phyloP scores from a whole-genome alignment of 1,140 invertebrate species.

The Diplogasteroides magnus region DNA sequence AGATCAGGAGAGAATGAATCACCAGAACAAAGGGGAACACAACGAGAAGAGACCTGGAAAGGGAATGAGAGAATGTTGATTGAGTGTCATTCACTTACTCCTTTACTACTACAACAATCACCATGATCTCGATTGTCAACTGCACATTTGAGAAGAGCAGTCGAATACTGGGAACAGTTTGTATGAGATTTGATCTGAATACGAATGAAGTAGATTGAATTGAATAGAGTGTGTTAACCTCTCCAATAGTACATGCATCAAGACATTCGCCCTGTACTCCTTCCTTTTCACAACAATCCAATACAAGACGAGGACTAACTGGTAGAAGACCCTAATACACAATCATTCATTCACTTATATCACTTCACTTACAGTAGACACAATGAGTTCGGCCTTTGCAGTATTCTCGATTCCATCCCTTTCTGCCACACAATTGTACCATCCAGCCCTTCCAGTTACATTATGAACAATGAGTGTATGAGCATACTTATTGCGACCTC shows the following conservation, averaged over 20 bases:
- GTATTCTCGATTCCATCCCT: neutral
- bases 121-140: slow-evolving; percentile 25
- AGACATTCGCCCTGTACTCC: slow-evolving; percentile 23
- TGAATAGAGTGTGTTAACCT: slow-evolving; percentile 1
- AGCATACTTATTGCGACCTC: neutral
- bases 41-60: slow-evolving; percentile 11
- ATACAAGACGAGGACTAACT: slow-evolving; percentile 10
- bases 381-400: neutral
- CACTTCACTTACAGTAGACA: neutral
- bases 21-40: slow-evolving; percentile 25
- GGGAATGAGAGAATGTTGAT: neutral
- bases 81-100: slow-evolving; percentile 19
- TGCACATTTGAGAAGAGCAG: slow-evolving; percentile 18
- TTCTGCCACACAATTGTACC: slow-evolving; percentile 18
- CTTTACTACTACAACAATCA: slow-evolving; percentile 37
- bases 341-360: slow-evolving; percentile 6
- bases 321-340: slow-evolving; percentile 7
- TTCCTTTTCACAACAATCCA: slow-evolving; percentile 26
- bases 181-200: neutral
- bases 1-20: slow-evolving; percentile 1
- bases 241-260: slow-evolving; percentile 17
- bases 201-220: neutral
- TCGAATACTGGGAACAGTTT: slow-evolving; percentile 12
- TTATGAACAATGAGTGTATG: slow-evolving; percentile 4
- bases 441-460: slow-evolving; percentile 9